phyloP scores from a whole-genome alignment of 2,888 invertebrate species.

The Melanophora roralis region DNA sequence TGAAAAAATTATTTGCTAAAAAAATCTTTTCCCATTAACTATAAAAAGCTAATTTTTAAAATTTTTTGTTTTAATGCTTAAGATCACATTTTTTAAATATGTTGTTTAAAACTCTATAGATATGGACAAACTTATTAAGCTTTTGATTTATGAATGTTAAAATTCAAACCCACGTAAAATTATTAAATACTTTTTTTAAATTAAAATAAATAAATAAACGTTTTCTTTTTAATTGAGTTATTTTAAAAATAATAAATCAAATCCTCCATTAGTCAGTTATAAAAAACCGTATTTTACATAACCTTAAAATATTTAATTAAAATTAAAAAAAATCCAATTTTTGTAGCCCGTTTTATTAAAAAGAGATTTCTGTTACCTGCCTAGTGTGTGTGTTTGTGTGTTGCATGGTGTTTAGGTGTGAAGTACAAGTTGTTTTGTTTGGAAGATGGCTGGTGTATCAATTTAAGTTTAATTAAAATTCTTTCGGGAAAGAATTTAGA shows the following conservation, averaged over 20 bases:
- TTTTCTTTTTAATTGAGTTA: constrained; percentile 51
- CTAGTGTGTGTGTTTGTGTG: constrained; percentile 5
- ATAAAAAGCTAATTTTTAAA: constrained; percentile 27
- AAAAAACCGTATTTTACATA: constrained; percentile 51
- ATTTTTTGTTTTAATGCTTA: neutral
- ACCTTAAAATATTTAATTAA: constrained; percentile 64
- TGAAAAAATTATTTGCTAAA: constrained; percentile 40
- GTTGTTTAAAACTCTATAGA: neutral
- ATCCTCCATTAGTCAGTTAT: constrained; percentile 77
- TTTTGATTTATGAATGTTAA: too few relatives aligned
- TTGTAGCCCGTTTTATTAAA: neutral
- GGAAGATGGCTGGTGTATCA: constrained; percentile 20
- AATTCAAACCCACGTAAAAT: too few relatives aligned
- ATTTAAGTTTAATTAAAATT: constrained; percentile 50
- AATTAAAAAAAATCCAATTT: constrained; percentile 15
- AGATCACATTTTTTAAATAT: constrained; percentile 33
- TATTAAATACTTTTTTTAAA: neutral
- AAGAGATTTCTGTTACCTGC: constrained; percentile 13
- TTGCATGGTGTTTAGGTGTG: neutral
- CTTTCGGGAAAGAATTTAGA: constrained; percentile 52
- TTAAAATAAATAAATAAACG: constrained; percentile 48
- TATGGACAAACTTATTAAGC: too few relatives aligned
- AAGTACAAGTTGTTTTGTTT: constrained; percentile 42
- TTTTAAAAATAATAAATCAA: constrained; percentile 67
- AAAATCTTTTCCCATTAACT: neutral